Evolutionary conservation across 2,113 vertebrate species (phyloP).

Genomic region (Xerus inauris): DNA sequence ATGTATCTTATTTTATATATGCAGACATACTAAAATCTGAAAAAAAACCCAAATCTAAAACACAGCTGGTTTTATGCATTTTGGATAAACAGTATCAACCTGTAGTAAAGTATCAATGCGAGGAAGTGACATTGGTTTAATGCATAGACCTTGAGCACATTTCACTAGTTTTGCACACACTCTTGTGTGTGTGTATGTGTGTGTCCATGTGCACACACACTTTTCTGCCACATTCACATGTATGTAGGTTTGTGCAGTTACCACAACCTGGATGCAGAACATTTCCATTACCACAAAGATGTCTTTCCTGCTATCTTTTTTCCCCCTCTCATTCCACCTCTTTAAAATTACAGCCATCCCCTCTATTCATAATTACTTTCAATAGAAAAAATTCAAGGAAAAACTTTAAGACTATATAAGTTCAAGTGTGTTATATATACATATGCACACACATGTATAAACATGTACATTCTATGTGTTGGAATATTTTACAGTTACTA

Average conservation of each 20-base stretch:
- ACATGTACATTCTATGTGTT: neutral
- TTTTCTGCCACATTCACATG: no score
- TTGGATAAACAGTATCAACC: no score
- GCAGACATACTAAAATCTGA: neutral
- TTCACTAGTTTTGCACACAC: neutral
- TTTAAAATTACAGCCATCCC: fast-evolving
- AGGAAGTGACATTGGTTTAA: fast-evolving
- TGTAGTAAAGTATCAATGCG: neutral
- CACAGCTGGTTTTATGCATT: neutral
- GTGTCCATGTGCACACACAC: neutral
- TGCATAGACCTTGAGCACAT: fast-evolving
- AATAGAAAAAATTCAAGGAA: neutral
- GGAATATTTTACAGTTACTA: neutral
- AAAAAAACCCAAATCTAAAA: neutral
- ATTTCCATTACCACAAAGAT: fast-evolving
- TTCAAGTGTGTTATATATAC: neutral
- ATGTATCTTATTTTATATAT: neutral
- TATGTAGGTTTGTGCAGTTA: neutral
- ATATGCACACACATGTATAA: neutral
- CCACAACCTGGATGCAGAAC: neutral
- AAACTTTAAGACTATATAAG: neutral
- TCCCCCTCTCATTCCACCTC: neutral
- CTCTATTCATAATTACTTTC: neutral
- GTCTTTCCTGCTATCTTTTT: neutral
- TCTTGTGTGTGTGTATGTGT: no score